Evolutionary conservation across 1,140 invertebrate species (phyloP).

Genomic region (Pemphigus obesinymphae): DNA sequence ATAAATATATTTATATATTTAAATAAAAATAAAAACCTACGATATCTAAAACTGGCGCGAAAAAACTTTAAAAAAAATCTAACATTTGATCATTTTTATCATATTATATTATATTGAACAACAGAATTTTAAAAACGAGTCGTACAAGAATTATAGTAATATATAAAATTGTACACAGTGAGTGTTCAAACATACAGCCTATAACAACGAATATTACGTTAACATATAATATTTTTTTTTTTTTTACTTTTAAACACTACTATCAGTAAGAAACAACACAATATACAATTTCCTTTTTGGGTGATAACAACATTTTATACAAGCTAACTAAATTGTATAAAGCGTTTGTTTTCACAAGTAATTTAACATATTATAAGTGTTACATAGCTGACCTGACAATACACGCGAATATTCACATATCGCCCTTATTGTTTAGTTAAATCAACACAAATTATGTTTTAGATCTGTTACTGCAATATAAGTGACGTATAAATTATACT

Average conservation of each 20-base stretch:
- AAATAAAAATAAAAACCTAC: constrained; percentile 7
- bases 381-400: background rate
- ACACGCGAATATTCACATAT: background rate
- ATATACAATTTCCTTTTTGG: background rate
- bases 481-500: no score
- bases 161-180: background rate
- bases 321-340: constrained; percentile 29
- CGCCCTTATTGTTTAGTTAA: no score
- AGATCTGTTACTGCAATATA: no score
- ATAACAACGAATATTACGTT: background rate
- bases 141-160: background rate
- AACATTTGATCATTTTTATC: background rate
- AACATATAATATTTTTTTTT: background rate
- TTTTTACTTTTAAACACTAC: background rate
- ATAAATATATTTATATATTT: constrained; percentile 14
- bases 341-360: constrained; percentile 36
- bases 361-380: background rate
- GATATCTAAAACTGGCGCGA: background rate
- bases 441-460: no score
- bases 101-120: background rate
- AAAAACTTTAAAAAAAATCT: background rate
- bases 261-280: constrained; percentile 1
- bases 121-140: background rate
- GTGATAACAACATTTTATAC: constrained; percentile 13
- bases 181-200: background rate